Base-by-base conservation (phyloP, 2,888 invertebrate species). In the Mythimna pallens region DNA sequence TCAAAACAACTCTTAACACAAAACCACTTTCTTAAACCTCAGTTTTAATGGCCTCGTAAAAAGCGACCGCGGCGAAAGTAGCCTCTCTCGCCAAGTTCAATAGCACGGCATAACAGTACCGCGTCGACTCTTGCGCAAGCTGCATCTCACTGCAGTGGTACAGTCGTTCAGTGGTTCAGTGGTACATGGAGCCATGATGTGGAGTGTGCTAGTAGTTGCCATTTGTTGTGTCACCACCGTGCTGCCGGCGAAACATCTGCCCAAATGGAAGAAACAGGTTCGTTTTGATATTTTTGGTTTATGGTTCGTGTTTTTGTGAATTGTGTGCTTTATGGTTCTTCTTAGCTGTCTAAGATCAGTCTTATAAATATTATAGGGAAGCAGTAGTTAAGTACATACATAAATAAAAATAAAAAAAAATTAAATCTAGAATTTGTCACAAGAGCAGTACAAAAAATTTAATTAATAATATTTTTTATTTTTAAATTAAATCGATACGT, bases 201-300 rank as follows among this genome's bases (percentile, higher is more conserved):
- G 75, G 75, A 58, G 78, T 85, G 73, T 77, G 68, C 34, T 85
- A 89, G 66, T 87, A 87, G 52, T 86, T 90, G 62, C 88, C 65
- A 86, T 93, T 78, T 92, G 91, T 88, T 93, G 92, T 63, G 84
- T 89, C 64, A 92, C 92, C 58, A 83, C 81, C 22, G 95, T 92
- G 63, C 73, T 94, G 82, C 94, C 95, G 81, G 96, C 96, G 17
- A 96, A 97, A 92, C 97, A 97, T 92, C 96, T 98, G 78, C 98
- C 98, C 1, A 98, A 98, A 94, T 98, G 98, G 98, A 98, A 98
- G 92, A 98, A 98, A 89, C 97, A 97, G 97, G 97, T 97, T 88
- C 92, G 94, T 89, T 81, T 58, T 70, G 25, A 47, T 47, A 9
- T 62, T 74, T 62, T 61, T 17, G 7, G 14, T 52, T n/a, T 52